A percentile compares a stretch with the other conserved stretches of the same genome.
Evolutionary conservation across 2,113 vertebrate species (phyloP).

Genomic region (Malurus cyaneus): DNA sequence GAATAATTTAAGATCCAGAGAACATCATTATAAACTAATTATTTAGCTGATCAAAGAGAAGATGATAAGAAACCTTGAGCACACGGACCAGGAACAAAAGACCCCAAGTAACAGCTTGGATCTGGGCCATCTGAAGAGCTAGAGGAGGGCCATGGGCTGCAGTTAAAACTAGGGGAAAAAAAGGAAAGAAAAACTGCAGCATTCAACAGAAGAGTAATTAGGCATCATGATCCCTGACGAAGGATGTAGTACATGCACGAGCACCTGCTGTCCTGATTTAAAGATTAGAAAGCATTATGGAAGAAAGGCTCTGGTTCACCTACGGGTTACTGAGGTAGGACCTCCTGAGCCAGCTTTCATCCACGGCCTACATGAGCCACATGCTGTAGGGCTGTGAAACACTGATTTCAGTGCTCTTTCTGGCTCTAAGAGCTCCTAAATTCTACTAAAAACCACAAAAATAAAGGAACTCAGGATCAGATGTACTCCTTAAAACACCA

Average conservation of each 20-base stretch:
- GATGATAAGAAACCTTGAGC: neutral
- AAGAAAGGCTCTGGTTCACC: neutral
- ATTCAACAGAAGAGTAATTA: neutral
- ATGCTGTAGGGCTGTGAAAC: accelerated
- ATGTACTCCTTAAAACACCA: neutral
- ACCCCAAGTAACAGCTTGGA: neutral
- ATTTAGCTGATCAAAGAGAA: neutral
- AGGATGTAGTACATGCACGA: neutral
- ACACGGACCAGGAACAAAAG: neutral
- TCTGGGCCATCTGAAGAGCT: neutral
- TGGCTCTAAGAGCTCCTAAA: neutral
- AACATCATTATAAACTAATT: neutral
- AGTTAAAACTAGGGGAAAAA: neutral
- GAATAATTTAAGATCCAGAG: neutral
- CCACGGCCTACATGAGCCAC: accelerated
- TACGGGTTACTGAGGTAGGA: neutral
- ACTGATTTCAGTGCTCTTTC: neutral
- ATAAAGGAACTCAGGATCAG: neutral
- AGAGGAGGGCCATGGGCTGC: neutral
- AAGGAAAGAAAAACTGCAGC: neutral
- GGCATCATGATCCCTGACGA: neutral
- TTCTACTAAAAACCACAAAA: neutral
- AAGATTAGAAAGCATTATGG: neutral
- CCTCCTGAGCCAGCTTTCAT: accelerated
- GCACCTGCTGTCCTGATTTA: neutral